A percentile compares a stretch with the other conserved stretches of the same genome.
Conservation (phyloP, 1,140 invertebrate genomes). For the Drosophila quadrilineata region DNA sequence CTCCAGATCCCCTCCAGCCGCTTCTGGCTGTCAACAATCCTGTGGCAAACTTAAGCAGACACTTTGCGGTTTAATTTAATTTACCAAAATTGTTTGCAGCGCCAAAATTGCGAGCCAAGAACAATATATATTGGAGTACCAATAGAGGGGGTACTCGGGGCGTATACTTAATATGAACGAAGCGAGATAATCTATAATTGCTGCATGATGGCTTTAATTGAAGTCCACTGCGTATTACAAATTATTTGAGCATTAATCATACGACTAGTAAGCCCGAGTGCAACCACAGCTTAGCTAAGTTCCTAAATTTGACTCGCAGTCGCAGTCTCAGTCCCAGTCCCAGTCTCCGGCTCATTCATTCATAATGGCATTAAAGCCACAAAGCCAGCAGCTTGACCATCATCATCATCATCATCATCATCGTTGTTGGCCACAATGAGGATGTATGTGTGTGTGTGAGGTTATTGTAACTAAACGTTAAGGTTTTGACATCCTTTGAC, state of each 20-base stretch:
- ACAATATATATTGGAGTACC: constrained; percentile 20
- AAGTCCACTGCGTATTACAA: constrained; percentile 59
- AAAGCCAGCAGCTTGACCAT: too few relatives aligned
- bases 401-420: too few relatives aligned
- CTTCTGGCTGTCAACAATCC: constrained; percentile 43
- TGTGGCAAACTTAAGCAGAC: constrained; percentile 69
- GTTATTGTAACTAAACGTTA: constrained; percentile 65
- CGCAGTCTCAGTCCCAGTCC: too few relatives aligned
- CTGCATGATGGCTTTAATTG: constrained; percentile 55
- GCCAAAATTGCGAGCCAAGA: constrained; percentile 12
- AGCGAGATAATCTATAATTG: constrained; percentile 44
- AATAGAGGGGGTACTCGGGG: constrained; percentile 2
- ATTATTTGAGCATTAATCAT: constrained; percentile 75
- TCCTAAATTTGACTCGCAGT: too few relatives aligned
- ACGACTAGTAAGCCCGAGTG: constrained; percentile 51
- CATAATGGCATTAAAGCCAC: constrained; percentile 32
- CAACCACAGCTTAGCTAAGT: neutral
- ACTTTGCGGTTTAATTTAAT: constrained; percentile 77
- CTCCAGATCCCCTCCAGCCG: neutral
- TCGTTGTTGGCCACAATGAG: constrained; percentile 2
- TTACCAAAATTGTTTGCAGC: constrained; percentile 46
- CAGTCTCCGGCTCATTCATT: constrained; percentile 11
- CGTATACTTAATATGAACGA: constrained; percentile 8
- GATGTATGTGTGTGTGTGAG: constrained; percentile 27
- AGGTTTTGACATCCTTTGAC: constrained; percentile 78